Percentiles rank a stretch among this genome's conserved stretches.
These are phyloP conservation scores for Drosophila insularis DNA, from an alignment of 1,140 invertebrate genomes.

Conservation along the genomic window DNA sequence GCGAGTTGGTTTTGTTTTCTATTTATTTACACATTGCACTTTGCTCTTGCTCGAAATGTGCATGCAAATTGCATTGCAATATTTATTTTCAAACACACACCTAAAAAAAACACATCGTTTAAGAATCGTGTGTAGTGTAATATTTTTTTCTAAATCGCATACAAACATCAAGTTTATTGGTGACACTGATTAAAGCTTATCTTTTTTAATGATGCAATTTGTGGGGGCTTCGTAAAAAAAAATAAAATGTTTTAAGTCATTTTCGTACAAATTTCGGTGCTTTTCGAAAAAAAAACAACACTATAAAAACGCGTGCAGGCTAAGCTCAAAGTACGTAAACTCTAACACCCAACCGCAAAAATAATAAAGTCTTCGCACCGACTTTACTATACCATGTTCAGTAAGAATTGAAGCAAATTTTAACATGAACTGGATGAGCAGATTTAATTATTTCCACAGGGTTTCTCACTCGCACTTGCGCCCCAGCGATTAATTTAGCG, in stretches of 20 bases:
- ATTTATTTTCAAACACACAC: conserved; percentile 5
- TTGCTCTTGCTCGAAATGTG: conserved; percentile 39
- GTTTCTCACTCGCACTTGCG: too few relatives aligned
- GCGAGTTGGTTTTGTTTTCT: neutral
- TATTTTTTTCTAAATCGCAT: neutral
- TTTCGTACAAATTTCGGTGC: too few relatives aligned
- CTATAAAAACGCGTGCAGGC: conserved; percentile 3
- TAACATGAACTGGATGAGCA: too few relatives aligned
- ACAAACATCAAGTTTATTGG: neutral
- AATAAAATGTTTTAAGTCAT: neutral
- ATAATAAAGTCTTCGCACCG: too few relatives aligned
- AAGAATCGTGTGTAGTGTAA: neutral
- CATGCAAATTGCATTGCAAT: conserved; percentile 8
- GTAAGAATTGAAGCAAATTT: too few relatives aligned
- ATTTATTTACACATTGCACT: conserved; percentile 64
- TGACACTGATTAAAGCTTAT: conserved; percentile 5
- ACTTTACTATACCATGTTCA: too few relatives aligned
- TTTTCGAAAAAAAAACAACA: neutral
- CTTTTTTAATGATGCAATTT: conserved; percentile 5
- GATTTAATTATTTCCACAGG: too few relatives aligned
- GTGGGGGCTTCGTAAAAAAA: neutral
- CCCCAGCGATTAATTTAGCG: too few relatives aligned
- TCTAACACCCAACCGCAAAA: neutral
- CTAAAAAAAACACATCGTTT: neutral
- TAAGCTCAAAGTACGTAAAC: conserved; percentile 9